Percentiles rank a stretch among this genome's conserved stretches.
Evolutionary conservation across 2,888 invertebrate species (phyloP).

Genomic region (Epinotia ramella): DNA sequence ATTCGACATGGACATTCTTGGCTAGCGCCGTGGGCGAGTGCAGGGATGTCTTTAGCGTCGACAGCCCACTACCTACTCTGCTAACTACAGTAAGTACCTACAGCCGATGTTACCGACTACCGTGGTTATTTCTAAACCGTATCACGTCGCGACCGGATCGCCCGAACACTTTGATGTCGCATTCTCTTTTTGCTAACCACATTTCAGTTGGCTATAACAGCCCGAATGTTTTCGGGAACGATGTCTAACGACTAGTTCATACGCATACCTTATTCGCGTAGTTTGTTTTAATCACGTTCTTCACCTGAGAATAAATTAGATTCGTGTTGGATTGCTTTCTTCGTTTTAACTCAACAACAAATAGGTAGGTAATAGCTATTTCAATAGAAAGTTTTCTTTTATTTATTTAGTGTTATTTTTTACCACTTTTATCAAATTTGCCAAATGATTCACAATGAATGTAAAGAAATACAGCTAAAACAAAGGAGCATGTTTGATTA

Average conservation of each 20-base stretch:
- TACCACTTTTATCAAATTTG: too few species aligned
- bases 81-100: constrained; percentile 37
- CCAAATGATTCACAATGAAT: too few species aligned
- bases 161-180: constrained; percentile 80
- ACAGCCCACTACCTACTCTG: constrained; percentile 52
- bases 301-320: constrained; percentile 27
- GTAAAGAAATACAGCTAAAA: too few species aligned
- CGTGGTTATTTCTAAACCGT: constrained; percentile 76
- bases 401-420: too few species aligned
- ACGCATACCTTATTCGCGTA: constrained; percentile 61
- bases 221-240: constrained; percentile 80
- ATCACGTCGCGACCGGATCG: constrained; percentile 80
- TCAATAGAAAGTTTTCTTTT: too few species aligned
- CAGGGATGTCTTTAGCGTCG: constrained; percentile 66
- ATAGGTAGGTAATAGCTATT: too few species aligned
- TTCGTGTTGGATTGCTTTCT: background rate
- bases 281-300: constrained; percentile 51
- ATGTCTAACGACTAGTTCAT: constrained; percentile 63
- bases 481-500: too few species aligned
- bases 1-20: constrained; percentile 74
- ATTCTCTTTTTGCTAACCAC: constrained; percentile 82
- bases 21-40: constrained; percentile 68
- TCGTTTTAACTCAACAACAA: background rate
- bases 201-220: constrained; percentile 71
- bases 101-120: constrained; percentile 49